Conservation (phyloP, 2,113 vertebrate genomes). For the Ictalurus punctatus region DNA sequence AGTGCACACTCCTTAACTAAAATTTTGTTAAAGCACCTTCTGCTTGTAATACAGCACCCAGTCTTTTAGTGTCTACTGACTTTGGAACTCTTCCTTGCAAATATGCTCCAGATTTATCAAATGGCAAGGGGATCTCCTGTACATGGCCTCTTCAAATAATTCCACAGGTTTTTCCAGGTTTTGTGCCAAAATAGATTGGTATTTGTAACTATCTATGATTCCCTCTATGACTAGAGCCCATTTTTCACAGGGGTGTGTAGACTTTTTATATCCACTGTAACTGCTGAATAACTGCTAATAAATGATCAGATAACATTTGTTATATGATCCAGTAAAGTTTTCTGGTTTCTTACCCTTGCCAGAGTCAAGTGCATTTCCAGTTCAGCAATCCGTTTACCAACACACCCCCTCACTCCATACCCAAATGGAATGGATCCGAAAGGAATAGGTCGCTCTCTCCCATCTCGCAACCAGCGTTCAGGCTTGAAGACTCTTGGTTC, state of each 20-base stretch:
- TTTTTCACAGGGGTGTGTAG: neutral
- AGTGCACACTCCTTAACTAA: too few species aligned
- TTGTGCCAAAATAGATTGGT: neutral
- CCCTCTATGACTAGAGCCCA: neutral
- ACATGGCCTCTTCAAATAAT: neutral
- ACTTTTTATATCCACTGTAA: neutral
- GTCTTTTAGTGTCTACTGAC: too few species aligned
- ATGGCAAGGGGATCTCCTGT: too few species aligned
- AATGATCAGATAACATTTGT: neutral
- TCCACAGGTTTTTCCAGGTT: neutral
- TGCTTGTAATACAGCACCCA: too few species aligned
- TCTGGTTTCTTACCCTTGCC: slow-evolving; percentile 63
- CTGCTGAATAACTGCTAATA: neutral
- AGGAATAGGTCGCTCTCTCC: slow-evolving; percentile 59
- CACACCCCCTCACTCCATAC: slow-evolving; percentile 74
- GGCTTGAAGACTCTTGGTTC: slow-evolving; percentile 68
- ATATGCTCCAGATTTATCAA: too few species aligned
- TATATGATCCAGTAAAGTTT: neutral
- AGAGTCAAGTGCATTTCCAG: slow-evolving; percentile 75
- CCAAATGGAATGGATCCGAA: slow-evolving; percentile 78
- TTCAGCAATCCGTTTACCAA: slow-evolving; percentile 76
- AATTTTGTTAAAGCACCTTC: too few species aligned
- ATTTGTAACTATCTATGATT: neutral
- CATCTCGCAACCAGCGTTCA: slow-evolving; percentile 74
- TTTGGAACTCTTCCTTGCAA: too few species aligned